Evolutionary conservation across 2,113 vertebrate species (phyloP), one percentile per base, ranked within the genome.

Genomic region (Notiomystis cincta): DNA sequence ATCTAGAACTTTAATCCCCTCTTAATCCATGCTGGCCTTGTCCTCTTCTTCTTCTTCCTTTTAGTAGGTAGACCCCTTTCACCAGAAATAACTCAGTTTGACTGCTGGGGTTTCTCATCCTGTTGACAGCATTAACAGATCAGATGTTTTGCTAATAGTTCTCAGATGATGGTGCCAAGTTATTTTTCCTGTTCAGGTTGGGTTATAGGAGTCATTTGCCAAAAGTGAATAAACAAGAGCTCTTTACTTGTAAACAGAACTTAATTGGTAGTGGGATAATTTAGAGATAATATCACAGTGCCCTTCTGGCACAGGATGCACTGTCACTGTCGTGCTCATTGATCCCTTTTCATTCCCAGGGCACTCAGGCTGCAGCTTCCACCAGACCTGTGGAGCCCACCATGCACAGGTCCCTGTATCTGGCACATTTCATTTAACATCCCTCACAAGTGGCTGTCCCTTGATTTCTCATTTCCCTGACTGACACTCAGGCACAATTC

Each of bases 401-500:
- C 48, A 15, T 2, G 22, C 57, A 33, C 60, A 86, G 15, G 61
- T 27, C 61, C 38, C 45, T 38, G 1, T 24, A 17, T 38, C 57
- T 89, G 48, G 53, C 35, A 56, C 0, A 47, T 75, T 47, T 89
- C 28, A 33, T 79, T 60, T 40, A 61, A 45, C 58, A 54, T 15
- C 30, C 30, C 50, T 69, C 31, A n/a, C 30, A 22, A 33, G 7
- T 2, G 22, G 50, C 48, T 88, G 25, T 27, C 8, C 18, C 31
- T 69, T 38, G 8, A 48, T 54, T 72, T 27, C 33, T 7, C 22
- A 20, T 77, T 77, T 77, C 51, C 17, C 37, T 64, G 35, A 48
- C 40, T 82, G 25, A 25, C 1, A 2, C 3, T 1, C 53, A 61
- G 50, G 40, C 0, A 2, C 33, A 37, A 5, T 60, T 45, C 2